Evolutionary conservation across 2,797 vertebrate species (phyloP).

Genomic region (Sebastiscus tertius): DNA sequence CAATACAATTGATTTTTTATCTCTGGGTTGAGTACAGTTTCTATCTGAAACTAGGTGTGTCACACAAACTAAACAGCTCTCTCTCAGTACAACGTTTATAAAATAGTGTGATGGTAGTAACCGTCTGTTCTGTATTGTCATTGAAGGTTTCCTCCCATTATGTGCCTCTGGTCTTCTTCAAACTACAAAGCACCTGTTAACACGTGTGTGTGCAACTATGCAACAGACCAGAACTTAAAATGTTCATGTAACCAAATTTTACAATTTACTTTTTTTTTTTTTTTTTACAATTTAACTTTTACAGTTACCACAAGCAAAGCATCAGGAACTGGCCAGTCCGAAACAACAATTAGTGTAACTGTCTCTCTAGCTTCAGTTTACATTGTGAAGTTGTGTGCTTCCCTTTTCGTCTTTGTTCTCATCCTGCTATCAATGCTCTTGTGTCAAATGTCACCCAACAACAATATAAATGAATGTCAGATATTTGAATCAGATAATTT

Average conservation of each 20-base stretch:
- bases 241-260: background rate
- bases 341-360: background rate
- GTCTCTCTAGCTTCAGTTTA: background rate
- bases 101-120: background rate
- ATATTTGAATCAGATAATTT: background rate
- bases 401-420: background rate
- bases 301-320: background rate
- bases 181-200: background rate
- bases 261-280: too few species aligned
- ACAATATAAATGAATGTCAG: background rate
- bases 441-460: background rate
- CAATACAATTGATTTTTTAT: background rate
- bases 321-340: background rate
- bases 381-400: background rate
- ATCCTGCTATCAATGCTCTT: background rate
- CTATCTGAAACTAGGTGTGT: background rate
- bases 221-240: background rate
- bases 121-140: background rate
- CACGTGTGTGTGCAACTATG: background rate
- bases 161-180: conserved; percentile 16
- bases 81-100: background rate
- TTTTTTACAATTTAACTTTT: background rate
- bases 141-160: background rate
- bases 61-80: background rate
- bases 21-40: background rate